Evolutionary conservation across 2,113 vertebrate genomes (phyloP).

Genomic region (Corvus hawaiiensis): DNA sequence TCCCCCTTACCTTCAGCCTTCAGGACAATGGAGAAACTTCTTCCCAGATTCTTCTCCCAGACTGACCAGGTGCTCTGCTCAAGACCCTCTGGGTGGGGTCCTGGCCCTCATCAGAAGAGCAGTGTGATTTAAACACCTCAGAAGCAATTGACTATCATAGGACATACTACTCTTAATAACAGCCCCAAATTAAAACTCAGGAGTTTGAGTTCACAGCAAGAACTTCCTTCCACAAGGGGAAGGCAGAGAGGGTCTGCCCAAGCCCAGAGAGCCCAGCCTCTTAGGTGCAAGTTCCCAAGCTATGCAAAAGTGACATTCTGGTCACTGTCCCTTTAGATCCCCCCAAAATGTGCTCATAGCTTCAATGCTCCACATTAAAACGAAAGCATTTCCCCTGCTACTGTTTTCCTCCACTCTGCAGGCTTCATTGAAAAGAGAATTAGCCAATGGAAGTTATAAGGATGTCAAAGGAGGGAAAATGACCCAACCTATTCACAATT

Average conservation of each 20-base stretch:
- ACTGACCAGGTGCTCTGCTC: background rate
- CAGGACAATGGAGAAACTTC: background rate
- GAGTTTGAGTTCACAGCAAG: background rate
- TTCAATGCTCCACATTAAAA: background rate
- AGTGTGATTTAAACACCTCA: rapidly evolving
- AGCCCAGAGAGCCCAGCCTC: background rate
- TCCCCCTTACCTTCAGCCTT: background rate
- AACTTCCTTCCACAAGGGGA: background rate
- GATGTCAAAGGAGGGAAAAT: background rate
- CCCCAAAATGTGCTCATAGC: background rate
- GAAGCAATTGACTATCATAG: rapidly evolving
- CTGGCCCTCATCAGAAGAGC: background rate
- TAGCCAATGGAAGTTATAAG: background rate
- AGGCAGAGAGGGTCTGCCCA: background rate
- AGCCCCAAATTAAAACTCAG: background rate
- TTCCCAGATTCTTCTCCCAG: background rate
- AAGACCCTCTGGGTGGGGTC: background rate
- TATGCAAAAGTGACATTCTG: background rate
- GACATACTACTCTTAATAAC: background rate
- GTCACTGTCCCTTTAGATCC: background rate
- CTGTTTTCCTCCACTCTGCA: background rate
- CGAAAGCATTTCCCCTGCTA: background rate
- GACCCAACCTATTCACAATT: background rate
- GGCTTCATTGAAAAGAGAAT: background rate
- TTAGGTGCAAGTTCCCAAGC: background rate